Conservation (phyloP, 2,797 vertebrate genomes). For the Acanthis flammea region DNA sequence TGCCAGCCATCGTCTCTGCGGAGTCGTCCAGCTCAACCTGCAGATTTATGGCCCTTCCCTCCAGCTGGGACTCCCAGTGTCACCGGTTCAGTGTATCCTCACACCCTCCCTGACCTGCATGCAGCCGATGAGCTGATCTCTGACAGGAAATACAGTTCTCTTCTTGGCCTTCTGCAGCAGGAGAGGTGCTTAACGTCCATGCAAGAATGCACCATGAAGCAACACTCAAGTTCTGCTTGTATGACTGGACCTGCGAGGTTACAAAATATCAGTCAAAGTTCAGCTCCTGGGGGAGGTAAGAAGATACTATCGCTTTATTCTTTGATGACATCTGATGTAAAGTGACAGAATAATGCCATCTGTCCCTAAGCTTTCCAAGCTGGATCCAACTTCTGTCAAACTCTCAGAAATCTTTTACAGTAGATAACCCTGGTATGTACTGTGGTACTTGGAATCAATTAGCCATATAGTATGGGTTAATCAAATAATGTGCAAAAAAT, state of each 20-base stretch:
- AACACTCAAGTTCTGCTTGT: conserved; percentile 76
- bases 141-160: conserved; percentile 81
- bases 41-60: conserved; percentile 78
- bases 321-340: neutral
- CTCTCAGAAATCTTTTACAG: neutral
- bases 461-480: neutral
- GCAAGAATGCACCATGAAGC: conserved; percentile 75
- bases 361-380: neutral
- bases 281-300: conserved; percentile 78
- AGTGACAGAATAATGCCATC: neutral
- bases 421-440: neutral
- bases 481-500: neutral
- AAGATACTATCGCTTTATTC: neutral
- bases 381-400: neutral
- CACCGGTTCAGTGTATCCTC: conserved; percentile 31
- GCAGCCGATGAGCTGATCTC: conserved; percentile 58
- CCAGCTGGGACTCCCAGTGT: conserved; percentile 47
- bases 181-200: conserved; percentile 76
- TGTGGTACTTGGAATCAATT: neutral
- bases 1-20: conserved; percentile 54
- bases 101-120: conserved; percentile 42
- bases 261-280: conserved; percentile 75
- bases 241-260: conserved; percentile 66
- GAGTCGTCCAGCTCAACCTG: conserved; percentile 26
- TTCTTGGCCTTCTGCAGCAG: conserved; percentile 86